Percentiles rank a stretch among this genome's conserved stretches.
phyloP scores from a whole-genome alignment of 2,797 vertebrate species.

The Dendrocincla fuliginosa region DNA sequence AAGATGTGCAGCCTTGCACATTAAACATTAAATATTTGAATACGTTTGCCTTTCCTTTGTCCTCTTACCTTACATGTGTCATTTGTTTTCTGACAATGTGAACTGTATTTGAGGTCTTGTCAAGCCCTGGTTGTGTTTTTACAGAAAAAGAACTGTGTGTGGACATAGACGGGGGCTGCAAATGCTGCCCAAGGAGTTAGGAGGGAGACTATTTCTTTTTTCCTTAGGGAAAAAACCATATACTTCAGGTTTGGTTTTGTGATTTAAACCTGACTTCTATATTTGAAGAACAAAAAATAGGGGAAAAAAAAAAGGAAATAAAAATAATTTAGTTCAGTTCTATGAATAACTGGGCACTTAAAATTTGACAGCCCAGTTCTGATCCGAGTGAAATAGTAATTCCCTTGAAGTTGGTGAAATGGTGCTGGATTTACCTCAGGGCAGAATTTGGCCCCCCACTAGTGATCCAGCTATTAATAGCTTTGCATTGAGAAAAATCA shows the following conservation, averaged over 20 bases:
- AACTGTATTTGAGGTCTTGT: conserved; percentile 7
- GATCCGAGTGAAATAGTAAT: conserved; percentile 37
- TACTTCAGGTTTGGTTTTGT: background rate
- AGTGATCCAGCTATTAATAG: conserved; percentile 69
- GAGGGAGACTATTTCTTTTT: background rate
- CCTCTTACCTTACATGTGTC: background rate
- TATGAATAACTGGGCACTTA: conserved; percentile 51
- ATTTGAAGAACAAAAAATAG: background rate
- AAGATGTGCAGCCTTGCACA: background rate
- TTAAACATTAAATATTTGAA: conserved; percentile 51
- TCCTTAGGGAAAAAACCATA: background rate
- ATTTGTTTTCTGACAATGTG: conserved; percentile 36
- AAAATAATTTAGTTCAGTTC: conserved; percentile 48
- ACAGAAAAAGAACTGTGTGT: background rate
- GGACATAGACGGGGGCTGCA: background rate
- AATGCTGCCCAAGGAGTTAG: background rate
- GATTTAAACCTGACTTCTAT: background rate
- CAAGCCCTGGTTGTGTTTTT: background rate
- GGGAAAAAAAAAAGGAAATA: background rate
- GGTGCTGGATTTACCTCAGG: conserved; percentile 50
- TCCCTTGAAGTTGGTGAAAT: conserved; percentile 56
- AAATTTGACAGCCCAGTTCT: conserved; percentile 47
- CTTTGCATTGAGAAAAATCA: conserved; percentile 73
- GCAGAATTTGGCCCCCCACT: conserved; percentile 53
- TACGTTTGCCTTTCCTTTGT: conserved; percentile 22